Base-by-base conservation (phyloP, 2,888 invertebrate genomes). In the Apamea monoglypha region DNA sequence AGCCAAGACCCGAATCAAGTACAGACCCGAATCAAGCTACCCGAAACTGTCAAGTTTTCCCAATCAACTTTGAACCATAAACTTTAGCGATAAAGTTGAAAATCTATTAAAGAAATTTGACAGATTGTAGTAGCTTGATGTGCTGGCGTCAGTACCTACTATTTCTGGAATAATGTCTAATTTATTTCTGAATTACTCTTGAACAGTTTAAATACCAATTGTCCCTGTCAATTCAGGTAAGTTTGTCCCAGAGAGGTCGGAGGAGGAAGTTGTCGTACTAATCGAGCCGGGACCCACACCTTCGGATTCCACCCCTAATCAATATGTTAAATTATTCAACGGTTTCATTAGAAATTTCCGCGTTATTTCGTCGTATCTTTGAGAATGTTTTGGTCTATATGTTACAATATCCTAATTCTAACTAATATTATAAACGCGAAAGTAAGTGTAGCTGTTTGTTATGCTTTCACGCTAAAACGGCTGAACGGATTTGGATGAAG, bases 241-340 rank as follows among this genome's bases (percentile, higher is more conserved):
- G 32, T 83, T 83, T 66, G 84, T 67, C 44, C 40, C 50, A 18
- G 47, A 16, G 70, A 66, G 69, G 63, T 56, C 14, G 59, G 64
- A 67, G 36, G 64, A 40, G 61, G 74, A 59, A 61, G 64, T 70
- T 59, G 74, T 64, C 40, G 40, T 53, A 21, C 80, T 84, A 82
- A 82, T 84, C 84, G 84, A 71, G 61, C 69, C 74, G n/a, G n/a
- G n/a, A 29, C 67, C 67, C 61, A 40, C 36, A 74, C 66, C 59
- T 70, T 74, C 74, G 10, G 47, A n/a, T 70, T 32, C 61, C 71
- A 40, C n/a, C 83, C 56, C 59, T 59, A 56, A 84, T 83, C 84
- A 83, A 83, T 83, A 83, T 75, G 85, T 80, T 83, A 84, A 84
- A 82, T 71, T 84, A 83, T 83, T 84, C 84, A 83, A 83, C 66